Base-by-base conservation (phyloP, 2,113 vertebrate species). In the Steatornis caripensis region DNA sequence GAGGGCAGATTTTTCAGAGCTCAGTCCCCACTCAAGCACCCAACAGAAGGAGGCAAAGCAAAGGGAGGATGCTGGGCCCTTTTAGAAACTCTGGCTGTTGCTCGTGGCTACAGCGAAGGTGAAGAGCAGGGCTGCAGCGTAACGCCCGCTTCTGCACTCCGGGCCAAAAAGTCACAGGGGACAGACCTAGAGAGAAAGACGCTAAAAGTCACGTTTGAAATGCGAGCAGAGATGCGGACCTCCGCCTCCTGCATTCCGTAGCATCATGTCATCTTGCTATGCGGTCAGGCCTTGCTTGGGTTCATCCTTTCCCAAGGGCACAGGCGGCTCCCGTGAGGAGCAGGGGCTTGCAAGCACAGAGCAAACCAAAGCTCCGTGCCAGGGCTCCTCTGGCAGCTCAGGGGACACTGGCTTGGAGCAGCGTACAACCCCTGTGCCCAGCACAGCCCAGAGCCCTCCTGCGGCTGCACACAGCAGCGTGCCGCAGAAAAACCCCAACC, bases 391-490 rank as follows among this genome's bases (percentile, higher is more conserved):
- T 9, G 9, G 27, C 24, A 41, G n/a, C 29, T 36, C 39, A 9
- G 21, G 68, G 51, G 45, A 61, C 2, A 6, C 48, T 1, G 3
- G 30, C 19, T 30, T 19, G 11, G 21, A 22, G 34, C 46, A 11
- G 39, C 36, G 32, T 1, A 3, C 37, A 81, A 39, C 8, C 6
- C 49, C 49, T 2, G 0, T 3, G 30, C 14, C 32, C 41, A n/a
- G n/a, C n/a, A n/a, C n/a, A 53, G 54, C 36, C 48, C 57, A 43
- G 43, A 55, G 43, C 29, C 46, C 26, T 53, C 71, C 64, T 3
- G 58, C 45, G 53, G 9, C 48, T 65, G 29, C 55, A 49, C 2
- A 1, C 32, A 27, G 14, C 12, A 32, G 64, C 3, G 2, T 2
- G 32, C 27, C 1, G 0, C 21, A 17, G 45, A 19, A n/a, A 20